Evolutionary conservation across 2,113 vertebrate species (phyloP).

Genomic region (Eolophus roseicapilla): DNA sequence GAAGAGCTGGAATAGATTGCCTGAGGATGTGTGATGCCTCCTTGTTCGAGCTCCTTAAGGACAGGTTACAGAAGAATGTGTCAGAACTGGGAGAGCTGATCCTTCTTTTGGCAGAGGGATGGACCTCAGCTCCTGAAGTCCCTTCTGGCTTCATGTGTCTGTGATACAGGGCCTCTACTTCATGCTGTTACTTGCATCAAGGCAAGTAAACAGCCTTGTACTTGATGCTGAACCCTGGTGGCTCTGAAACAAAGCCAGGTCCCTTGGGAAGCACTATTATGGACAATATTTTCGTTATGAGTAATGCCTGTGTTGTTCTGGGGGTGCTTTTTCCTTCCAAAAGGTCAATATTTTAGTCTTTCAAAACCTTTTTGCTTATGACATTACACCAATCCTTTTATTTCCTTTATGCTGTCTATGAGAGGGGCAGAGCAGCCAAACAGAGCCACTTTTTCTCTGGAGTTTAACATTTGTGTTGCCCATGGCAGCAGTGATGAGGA

Average conservation of each 20-base stretch:
- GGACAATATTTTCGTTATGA: constrained; percentile 55
- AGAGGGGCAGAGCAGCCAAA: neutral
- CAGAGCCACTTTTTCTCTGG: neutral
- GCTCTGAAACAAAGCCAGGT: neutral
- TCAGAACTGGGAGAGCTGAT: neutral
- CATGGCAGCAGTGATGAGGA: neutral
- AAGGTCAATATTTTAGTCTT: constrained; percentile 14
- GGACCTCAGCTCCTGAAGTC: neutral
- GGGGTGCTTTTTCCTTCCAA: neutral
- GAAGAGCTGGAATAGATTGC: neutral
- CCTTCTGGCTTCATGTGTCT: neutral
- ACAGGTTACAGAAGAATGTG: rapidly evolving
- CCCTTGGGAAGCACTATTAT: neutral
- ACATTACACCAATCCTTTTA: neutral
- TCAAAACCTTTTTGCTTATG: neutral
- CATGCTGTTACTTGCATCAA: neutral
- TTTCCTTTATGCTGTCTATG: neutral
- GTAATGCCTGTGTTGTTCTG: constrained; percentile 13
- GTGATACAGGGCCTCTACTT: neutral
- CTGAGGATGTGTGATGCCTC: neutral
- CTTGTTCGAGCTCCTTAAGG: neutral
- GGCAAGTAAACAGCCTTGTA: neutral
- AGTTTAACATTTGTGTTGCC: neutral
- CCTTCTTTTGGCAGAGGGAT: neutral
- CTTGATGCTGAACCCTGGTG: constrained; percentile 11